phyloP scores from a whole-genome alignment of 1,140 invertebrate genomes.

The Euura saliciscinereae region DNA sequence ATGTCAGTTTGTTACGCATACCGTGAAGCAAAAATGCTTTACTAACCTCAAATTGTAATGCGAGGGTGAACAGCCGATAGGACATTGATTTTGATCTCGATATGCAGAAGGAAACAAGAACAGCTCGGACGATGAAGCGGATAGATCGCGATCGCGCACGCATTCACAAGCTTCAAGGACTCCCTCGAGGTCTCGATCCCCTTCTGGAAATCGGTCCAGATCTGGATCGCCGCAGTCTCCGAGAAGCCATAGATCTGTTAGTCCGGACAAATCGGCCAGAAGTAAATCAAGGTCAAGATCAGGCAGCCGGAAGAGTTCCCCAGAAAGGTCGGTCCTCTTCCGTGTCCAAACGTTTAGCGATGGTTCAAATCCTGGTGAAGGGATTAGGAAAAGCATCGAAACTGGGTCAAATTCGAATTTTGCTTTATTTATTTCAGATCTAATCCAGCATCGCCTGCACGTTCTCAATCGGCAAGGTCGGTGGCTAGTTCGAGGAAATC shows the following conservation, averaged over 20 bases:
- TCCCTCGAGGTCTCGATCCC: neutral
- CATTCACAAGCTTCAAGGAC: neutral
- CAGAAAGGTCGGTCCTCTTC: conserved; percentile 1
- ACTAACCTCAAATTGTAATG: too few relatives aligned
- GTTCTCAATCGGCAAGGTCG: conserved; percentile 11
- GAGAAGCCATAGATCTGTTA: neutral
- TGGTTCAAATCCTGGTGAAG: neutral
- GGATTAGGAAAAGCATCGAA: neutral
- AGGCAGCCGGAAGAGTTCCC: conserved; percentile 10
- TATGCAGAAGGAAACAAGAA: neutral
- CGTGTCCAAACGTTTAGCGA: neutral
- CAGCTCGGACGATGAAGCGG: neutral
- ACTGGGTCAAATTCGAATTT: neutral
- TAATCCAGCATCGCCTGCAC: conserved; percentile 5
- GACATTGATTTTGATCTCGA: neutral
- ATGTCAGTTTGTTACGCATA: too few relatives aligned
- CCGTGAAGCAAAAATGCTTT: too few relatives aligned
- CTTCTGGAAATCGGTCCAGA: neutral
- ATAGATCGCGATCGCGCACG: neutral
- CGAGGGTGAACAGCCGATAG: too few relatives aligned
- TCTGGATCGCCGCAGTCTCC: neutral
- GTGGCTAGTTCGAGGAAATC: conserved; percentile 22
- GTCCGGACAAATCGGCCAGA: neutral
- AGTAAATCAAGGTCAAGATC: conserved; percentile 11
- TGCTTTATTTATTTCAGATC: conserved; percentile 1